phyloP scores from a whole-genome alignment of 2,113 vertebrate genomes.

The Aramus guarauna region DNA sequence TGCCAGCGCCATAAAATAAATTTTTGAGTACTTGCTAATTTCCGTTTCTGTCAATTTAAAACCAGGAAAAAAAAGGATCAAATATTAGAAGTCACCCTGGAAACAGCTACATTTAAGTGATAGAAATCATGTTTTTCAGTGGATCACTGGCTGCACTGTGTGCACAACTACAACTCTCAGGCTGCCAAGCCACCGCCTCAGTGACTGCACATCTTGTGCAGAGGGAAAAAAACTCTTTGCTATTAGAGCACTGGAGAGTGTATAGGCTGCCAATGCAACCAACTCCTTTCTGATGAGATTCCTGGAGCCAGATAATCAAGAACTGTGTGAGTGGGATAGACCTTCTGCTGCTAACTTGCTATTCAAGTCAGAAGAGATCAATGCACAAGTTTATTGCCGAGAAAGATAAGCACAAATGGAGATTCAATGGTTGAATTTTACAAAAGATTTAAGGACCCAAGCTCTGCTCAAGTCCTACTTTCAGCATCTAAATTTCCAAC shows the following conservation, averaged over 20 bases:
- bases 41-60: not conserved
- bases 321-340: not conserved
- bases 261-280: not conserved
- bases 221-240: not conserved
- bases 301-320: not conserved
- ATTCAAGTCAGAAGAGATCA: not conserved
- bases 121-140: not conserved
- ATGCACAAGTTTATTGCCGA: not conserved
- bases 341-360: not conserved
- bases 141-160: not conserved
- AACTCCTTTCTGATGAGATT: not conserved
- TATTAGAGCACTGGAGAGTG: not conserved
- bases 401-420: not conserved
- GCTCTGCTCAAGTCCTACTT: not conserved
- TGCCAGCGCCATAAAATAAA: not conserved
- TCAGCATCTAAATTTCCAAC: not conserved
- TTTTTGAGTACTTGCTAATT: not conserved
- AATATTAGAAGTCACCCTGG: not conserved
- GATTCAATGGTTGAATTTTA: not conserved
- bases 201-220: not conserved
- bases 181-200: not conserved
- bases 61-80: not conserved
- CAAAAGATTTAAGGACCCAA: not conserved
- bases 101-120: not conserved
- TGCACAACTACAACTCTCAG: not conserved